A percentile compares a stretch with the other conserved stretches of the same genome.
These are phyloP conservation scores for Parnassius mnemosyne DNA, from an alignment of 2,888 invertebrate genomes.

Conservation along the genomic window DNA sequence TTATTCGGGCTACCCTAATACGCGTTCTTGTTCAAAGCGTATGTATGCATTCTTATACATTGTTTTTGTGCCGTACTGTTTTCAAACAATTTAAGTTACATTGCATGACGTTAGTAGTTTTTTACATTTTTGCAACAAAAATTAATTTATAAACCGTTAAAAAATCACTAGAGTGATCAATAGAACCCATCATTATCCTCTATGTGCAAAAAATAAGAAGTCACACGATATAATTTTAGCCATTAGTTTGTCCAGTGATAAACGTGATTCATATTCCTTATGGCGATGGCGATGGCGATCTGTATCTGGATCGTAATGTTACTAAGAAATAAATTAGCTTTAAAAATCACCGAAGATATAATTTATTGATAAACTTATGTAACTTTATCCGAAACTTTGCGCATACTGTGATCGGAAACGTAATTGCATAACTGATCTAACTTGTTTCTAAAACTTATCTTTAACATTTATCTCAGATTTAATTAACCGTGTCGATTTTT, in stretches of 20 bases:
- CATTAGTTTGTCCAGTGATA: too few species aligned
- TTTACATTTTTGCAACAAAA: too few species aligned
- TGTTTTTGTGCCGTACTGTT: slow-evolving; percentile 23
- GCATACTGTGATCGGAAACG: slow-evolving; percentile 5
- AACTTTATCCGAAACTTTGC: too few species aligned
- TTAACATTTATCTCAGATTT: slow-evolving; percentile 29
- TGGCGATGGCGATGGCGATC: too few species aligned
- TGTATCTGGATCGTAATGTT: background rate
- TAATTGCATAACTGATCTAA: slow-evolving; percentile 28
- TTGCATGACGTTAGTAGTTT: too few species aligned
- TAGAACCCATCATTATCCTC: too few species aligned
- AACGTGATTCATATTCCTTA: too few species aligned
- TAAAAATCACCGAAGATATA: background rate
- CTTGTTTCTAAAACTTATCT: slow-evolving; percentile 30
- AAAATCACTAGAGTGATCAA: too few species aligned
- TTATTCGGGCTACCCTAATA: slow-evolving; percentile 15
- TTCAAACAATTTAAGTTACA: slow-evolving; percentile 1
- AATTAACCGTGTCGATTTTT: slow-evolving; percentile 33
- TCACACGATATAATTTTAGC: too few species aligned
- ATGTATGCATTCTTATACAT: slow-evolving; percentile 20
- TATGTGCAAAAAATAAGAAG: too few species aligned
- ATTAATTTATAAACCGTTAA: too few species aligned
- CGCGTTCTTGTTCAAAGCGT: slow-evolving; percentile 8
- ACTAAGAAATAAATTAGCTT: background rate
- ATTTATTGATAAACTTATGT: background rate